These are phyloP conservation scores for Drosophila pandora DNA, from an alignment of 1,140 invertebrate species.

Conservation along the genomic window DNA sequence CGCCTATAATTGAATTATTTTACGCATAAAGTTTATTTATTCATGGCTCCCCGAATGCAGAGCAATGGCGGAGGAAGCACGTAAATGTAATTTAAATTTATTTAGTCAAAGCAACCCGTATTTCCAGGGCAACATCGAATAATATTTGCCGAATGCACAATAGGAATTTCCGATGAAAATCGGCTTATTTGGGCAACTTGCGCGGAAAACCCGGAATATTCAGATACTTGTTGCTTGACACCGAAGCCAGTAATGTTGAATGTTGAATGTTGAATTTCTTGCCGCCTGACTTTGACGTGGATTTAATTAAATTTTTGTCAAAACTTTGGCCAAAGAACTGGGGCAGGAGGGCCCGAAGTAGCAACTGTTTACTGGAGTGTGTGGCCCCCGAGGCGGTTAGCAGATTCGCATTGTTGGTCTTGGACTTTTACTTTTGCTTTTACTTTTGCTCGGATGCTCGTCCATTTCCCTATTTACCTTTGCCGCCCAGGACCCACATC, in stretches of 20 bases:
- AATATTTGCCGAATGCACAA: conserved; percentile 21
- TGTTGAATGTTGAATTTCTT: conserved; percentile 2
- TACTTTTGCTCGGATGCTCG: conserved; percentile 14
- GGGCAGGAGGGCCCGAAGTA: neutral
- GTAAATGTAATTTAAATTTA: conserved; percentile 75
- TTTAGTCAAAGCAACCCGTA: conserved; percentile 46
- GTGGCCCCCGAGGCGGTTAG: conserved; percentile 33
- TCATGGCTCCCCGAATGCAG: conserved; percentile 45
- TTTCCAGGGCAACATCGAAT: conserved; percentile 41
- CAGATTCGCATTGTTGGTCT: conserved; percentile 29
- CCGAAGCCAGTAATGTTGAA: conserved; percentile 11
- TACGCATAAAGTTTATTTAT: conserved; percentile 79
- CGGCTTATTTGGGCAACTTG: conserved; percentile 22
- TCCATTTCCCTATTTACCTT: conserved; percentile 24
- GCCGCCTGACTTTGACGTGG: conserved; percentile 40
- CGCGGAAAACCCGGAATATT: neutral
- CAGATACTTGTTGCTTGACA: conserved; percentile 40
- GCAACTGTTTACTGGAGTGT: conserved; percentile 12
- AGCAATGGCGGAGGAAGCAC: conserved; percentile 42
- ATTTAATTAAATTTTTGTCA: conserved; percentile 58
- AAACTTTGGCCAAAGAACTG: conserved; percentile 27
- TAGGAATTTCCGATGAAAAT: conserved; percentile 21
- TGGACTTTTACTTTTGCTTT: conserved; percentile 31
- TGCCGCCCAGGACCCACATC: neutral
- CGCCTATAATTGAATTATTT: conserved; percentile 74